Base-by-base conservation (phyloP, 2,888 invertebrate genomes). In the Deladenus siricidicola region DNA sequence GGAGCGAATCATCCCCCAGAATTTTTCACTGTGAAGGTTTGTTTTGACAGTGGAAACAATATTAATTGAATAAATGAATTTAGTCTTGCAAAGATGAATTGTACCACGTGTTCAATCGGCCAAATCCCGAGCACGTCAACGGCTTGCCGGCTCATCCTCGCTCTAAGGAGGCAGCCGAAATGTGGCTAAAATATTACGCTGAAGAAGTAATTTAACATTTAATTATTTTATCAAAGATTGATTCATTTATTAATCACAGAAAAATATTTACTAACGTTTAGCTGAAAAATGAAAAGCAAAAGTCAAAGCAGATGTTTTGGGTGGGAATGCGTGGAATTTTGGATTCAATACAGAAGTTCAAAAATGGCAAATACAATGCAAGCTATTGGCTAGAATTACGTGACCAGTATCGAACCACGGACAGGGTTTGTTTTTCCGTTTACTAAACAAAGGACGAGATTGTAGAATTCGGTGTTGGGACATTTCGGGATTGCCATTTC, bases 111-210 rank as follows among this genome's bases (percentile, higher is more conserved):
- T 60, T 60, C 21, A 34, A 45, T 14, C 26, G 50, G n/a, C 56
- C 60, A 10, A 60, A 60, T 39, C 60, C 60, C 14, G 58, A 60
- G 30, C 58, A 58, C 29, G 56, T 55, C 44, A 52, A 55, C 45
- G 60, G 60, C 14, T 23, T 60, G 10, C 60, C 60, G 2, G 14
- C 52, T 4, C 60, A 60, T 50, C 56, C 60, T 19, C 47, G 58
- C 29, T 58, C 58, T 8, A 60, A 60, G 39, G 60, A 60, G 19
- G 60, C 60, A 19, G 60, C 60, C 14, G 60, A 60, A 49, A 61
- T 60, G 60, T 60, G 60, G 60, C 21, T 60, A n/a, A 60, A 49
- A 23, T 48, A 59, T 42, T 60, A 29, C 24, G 26, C 43, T 29
- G 56, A 60, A 24, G 49, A 60, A 50, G 53, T 39, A 34, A 8